These are phyloP conservation scores for Unio pictorum DNA, from an alignment of 2,888 invertebrate species.

Conservation along the genomic window DNA sequence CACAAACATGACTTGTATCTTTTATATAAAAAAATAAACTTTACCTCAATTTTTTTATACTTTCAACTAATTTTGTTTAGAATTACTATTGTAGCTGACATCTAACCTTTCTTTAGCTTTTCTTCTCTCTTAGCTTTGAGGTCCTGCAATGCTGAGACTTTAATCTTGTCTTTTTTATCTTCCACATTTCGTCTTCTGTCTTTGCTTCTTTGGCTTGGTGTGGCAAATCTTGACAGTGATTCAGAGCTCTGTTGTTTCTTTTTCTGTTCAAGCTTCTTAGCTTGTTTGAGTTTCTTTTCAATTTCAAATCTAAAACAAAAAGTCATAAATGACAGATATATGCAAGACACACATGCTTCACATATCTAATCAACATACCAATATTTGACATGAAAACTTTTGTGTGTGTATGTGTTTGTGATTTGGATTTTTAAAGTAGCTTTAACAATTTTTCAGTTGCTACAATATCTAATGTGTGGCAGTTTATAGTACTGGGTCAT, in stretches of 20 bases:
- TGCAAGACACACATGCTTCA: too few relatives aligned
- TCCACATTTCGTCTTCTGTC: constrained; percentile 93
- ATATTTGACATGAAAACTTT: too few relatives aligned
- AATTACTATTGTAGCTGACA: background rate
- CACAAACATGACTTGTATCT: too few relatives aligned
- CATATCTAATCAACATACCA: too few relatives aligned
- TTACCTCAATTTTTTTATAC: too few relatives aligned
- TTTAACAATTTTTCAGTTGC: too few relatives aligned
- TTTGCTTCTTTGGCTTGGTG: constrained; percentile 76
- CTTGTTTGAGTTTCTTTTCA: constrained; percentile 90
- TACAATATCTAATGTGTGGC: too few relatives aligned
- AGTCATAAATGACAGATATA: background rate
- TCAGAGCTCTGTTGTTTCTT: constrained; percentile 73
- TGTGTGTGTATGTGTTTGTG: too few relatives aligned
- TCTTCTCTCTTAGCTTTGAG: constrained; percentile 93
- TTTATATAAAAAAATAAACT: too few relatives aligned
- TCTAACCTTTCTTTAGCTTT: constrained; percentile 80
- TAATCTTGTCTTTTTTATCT: constrained; percentile 84
- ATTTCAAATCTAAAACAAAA: constrained; percentile 85
- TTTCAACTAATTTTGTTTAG: too few relatives aligned
- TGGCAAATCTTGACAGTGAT: constrained; percentile 27
- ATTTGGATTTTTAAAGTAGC: too few relatives aligned
- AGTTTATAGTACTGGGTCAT: too few relatives aligned
- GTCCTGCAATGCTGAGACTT: constrained; percentile 93
- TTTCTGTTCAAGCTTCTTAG: constrained; percentile 81